These are phyloP conservation scores for Pseudomyrmex gracilis DNA, from an alignment of 1,140 invertebrate species.

Conservation along the genomic window DNA sequence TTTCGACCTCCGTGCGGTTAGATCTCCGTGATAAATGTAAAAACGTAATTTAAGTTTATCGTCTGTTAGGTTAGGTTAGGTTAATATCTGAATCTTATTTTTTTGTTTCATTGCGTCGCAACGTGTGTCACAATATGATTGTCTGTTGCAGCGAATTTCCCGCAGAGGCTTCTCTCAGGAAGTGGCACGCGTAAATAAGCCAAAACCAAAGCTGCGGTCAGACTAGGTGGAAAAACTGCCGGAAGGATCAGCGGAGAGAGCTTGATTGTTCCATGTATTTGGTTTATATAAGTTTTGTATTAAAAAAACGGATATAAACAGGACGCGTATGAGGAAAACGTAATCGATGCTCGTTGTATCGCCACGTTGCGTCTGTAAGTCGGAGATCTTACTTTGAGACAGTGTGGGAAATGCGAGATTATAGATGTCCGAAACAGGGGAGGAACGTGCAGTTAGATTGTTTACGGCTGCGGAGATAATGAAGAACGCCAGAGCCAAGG, in stretches of 20 bases:
- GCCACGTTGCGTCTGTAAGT: conserved; percentile 61
- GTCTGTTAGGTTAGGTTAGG: not conserved
- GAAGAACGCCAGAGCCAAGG: conserved; percentile 83
- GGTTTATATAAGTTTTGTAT: not conserved
- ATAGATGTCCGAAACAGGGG: conserved; percentile 81
- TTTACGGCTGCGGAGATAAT: conserved; percentile 81
- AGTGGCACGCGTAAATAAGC: not conserved
- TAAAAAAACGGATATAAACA: conserved; percentile 59
- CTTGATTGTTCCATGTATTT: not conserved
- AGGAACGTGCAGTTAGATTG: conserved; percentile 81
- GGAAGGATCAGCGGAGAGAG: not conserved
- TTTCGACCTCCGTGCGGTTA: no score
- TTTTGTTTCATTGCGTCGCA: not conserved
- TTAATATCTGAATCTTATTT: not conserved
- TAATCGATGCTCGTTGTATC: conserved; percentile 13
- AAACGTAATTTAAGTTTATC: no score
- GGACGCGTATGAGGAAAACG: conserved; percentile 33
- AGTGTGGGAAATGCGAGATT: conserved; percentile 76
- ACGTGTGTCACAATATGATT: not conserved
- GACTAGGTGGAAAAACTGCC: no score
- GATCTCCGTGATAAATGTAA: no score
- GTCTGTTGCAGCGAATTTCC: conserved; percentile 19
- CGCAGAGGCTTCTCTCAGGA: not conserved
- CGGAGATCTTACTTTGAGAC: conserved; percentile 71
- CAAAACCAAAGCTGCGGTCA: no score